Conservation (phyloP, 2,797 vertebrate species). For the Halcyon smyrnensis region DNA sequence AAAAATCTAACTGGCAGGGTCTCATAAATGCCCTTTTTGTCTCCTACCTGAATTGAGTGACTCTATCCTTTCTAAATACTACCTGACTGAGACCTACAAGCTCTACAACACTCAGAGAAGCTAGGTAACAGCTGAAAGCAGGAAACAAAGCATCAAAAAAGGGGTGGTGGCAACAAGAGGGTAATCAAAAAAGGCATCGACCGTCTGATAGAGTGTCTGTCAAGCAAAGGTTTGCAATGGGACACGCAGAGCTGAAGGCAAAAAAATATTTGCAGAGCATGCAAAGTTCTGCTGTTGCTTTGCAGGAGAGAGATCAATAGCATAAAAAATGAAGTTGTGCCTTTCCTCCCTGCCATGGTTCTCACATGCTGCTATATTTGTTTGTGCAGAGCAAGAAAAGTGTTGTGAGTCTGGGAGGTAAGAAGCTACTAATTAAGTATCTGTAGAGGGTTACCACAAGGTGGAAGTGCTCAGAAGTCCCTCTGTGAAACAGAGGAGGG, state of each 20-base stretch:
- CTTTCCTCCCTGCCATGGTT: neutral
- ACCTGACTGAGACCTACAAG: neutral
- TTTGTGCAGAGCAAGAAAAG: neutral
- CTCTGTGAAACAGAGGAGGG: neutral
- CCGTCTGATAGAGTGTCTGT: neutral
- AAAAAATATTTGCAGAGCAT: neutral
- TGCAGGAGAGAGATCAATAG: neutral
- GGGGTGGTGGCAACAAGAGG: neutral
- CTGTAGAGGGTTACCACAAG: neutral
- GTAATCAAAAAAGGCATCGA: neutral
- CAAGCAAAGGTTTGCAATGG: neutral
- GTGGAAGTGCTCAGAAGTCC: neutral
- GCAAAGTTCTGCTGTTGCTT: constrained; percentile 1
- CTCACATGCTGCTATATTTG: neutral
- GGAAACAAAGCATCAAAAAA: neutral
- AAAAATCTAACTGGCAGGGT: neutral
- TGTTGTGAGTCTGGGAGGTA: neutral
- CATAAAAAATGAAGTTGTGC: neutral
- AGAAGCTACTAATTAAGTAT: neutral
- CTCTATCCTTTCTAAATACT: neutral
- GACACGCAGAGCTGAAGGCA: neutral
- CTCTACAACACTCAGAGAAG: neutral
- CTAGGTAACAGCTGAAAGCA: neutral
- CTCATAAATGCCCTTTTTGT: neutral
- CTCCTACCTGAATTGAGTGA: neutral